Conservation (phyloP, 2,888 invertebrate genomes). For the Euplexia lucipara region DNA sequence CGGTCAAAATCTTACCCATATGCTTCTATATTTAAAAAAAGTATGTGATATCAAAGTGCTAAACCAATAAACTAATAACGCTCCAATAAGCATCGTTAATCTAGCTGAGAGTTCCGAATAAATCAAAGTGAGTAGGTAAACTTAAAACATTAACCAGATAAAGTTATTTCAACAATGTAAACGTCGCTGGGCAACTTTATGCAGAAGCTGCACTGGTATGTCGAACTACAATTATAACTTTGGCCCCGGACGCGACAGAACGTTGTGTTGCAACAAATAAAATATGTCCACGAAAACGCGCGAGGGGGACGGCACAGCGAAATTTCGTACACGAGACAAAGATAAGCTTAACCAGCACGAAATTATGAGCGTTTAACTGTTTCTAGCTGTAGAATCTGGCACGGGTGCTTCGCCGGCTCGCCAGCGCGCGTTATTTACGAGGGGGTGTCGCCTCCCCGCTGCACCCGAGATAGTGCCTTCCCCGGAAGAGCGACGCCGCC, state of each 20-base stretch:
- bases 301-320: conserved; percentile 85
- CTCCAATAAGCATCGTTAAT: conserved; percentile 52
- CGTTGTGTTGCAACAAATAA: conserved; percentile 88
- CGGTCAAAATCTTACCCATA: background rate
- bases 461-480: conserved; percentile 89
- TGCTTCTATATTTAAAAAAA: conserved; percentile 7
- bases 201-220: conserved; percentile 89
- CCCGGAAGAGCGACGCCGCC: conserved; percentile 87
- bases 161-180: conserved; percentile 88
- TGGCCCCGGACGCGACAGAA: conserved; percentile 86
- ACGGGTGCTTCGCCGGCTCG: conserved; percentile 91
- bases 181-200: conserved; percentile 84
- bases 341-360: conserved; percentile 91
- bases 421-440: conserved; percentile 91
- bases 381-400: conserved; percentile 91
- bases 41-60: conserved; percentile 16
- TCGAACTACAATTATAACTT: conserved; percentile 90
- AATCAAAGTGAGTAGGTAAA: conserved; percentile 75
- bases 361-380: conserved; percentile 91
- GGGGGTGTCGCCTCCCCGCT: conserved; percentile 85
- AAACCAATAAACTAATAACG: conserved; percentile 35
- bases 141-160: conserved; percentile 85
- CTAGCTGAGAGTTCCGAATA: conserved; percentile 58
- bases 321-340: conserved; percentile 90
- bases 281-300: conserved; percentile 88